A percentile compares a stretch with the other conserved stretches of the same genome.
Conservation (phyloP, 2,888 invertebrate species). For the Acanthococcus lagerstroemiae region DNA sequence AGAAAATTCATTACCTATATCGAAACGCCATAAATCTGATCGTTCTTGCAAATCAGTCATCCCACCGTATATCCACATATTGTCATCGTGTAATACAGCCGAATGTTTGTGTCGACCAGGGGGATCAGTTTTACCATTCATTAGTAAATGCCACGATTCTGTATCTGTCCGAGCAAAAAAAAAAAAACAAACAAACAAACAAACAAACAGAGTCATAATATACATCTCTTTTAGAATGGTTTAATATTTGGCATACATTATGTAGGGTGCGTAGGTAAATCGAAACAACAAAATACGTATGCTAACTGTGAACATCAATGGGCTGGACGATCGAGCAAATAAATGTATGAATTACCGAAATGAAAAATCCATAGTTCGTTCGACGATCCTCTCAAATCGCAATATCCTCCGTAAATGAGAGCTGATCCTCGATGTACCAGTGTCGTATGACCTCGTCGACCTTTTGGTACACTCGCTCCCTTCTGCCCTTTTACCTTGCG, state of each 20-base stretch:
- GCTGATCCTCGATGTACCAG: conserved; percentile 66
- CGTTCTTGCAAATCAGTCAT: conserved; percentile 72
- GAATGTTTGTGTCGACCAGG: conserved; percentile 66
- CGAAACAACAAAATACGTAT: no score
- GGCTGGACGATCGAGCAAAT: no score
- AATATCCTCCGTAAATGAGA: conserved; percentile 79
- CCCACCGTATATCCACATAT: conserved; percentile 81
- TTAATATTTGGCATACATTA: no score
- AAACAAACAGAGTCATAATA: neutral
- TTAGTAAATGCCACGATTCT: conserved; percentile 66
- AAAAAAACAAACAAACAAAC: neutral
- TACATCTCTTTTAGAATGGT: neutral
- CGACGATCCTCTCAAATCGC: conserved; percentile 71
- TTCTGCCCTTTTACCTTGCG: conserved; percentile 50
- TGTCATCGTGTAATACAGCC: conserved; percentile 62
- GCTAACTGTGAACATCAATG: no score
- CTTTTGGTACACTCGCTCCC: conserved; percentile 54
- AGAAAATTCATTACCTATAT: conserved; percentile 48
- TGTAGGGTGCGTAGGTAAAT: no score
- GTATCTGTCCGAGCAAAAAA: conserved; percentile 50
- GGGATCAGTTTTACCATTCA: conserved; percentile 43
- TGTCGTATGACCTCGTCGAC: conserved; percentile 72
- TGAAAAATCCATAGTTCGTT: conserved; percentile 80
- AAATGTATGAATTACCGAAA: conserved; percentile 58
- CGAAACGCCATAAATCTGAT: conserved; percentile 70